These are phyloP conservation scores for Nasonia giraulti DNA, from an alignment of 1,140 invertebrate genomes.

Conservation along the genomic window DNA sequence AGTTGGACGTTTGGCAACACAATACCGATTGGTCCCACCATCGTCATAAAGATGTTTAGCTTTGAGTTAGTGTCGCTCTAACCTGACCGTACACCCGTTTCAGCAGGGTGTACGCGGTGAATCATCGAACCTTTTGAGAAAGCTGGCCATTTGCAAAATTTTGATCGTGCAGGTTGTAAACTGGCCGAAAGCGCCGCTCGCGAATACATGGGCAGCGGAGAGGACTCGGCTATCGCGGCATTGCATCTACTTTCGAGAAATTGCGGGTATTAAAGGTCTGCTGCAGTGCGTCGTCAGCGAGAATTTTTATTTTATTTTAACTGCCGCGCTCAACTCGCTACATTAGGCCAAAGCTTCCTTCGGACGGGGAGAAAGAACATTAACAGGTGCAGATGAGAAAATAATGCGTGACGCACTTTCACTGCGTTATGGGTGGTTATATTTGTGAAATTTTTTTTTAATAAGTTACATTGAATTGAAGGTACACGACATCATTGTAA, in stretches of 20 bases:
- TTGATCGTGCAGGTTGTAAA: not conserved
- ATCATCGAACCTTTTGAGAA: not conserved
- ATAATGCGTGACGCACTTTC: not conserved
- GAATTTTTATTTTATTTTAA: not conserved
- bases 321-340: not conserved
- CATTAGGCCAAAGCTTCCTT: not conserved
- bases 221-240: not conserved
- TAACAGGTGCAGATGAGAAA: not conserved
- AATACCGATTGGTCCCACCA: not conserved
- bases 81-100: not conserved
- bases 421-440: not conserved
- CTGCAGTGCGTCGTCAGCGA: not conserved
- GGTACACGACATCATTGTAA: no score
- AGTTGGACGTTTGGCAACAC: not conserved
- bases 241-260: not conserved
- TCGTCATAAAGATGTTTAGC: slow-evolving; percentile 6
- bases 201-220: not conserved
- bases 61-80: not conserved
- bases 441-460: no score
- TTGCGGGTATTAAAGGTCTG: not conserved
- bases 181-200: not conserved
- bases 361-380: not conserved
- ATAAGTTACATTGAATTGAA: no score
- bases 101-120: not conserved
- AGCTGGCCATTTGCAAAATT: not conserved